Base-by-base conservation (phyloP, 2,888 invertebrate genomes). In the Hetaerina titia region DNA sequence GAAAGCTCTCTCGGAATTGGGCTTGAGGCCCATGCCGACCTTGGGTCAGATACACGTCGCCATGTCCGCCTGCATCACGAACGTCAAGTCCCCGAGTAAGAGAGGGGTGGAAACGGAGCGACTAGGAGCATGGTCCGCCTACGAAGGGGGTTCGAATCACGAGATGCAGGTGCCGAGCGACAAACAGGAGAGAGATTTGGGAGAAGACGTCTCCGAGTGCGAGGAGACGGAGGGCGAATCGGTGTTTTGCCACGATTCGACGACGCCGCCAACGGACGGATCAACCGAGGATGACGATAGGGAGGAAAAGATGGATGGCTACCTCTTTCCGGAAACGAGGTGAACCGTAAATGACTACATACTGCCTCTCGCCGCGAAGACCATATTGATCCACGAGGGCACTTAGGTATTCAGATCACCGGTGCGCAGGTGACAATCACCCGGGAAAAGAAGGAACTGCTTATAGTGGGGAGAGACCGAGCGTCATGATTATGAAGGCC, bases 331-430 rank as follows among this genome's bases (percentile, higher is more conserved):
- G 2, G 81, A 81, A 31, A 81, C 81, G 8, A 81, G 81, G 81
- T 81, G 81, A 81, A 22, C 81, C 15, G 81, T 15, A 81, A 81
- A 81, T 81, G 25, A 81, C 81, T 25, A 81, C 15, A 31, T 81
- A 81, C 81, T 81, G 81, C 81, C 31, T 81, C 81, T 13, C 81
- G 81, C 81, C 81, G 31, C 81, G 81, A 81, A 81, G 81, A 81
- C 81, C 81, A 81, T 81, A 81, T 81, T 81, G 81, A 81, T 81
- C 81, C 81, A 81, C 81, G 81, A 81, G 31, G 31, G 31, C 81
- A 81, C 81, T 81, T 81, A 81, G 81, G 81, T 81, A 81, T 81
- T 81, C 81, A 81, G 31, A 81, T 81, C 81, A 81, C 81, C 81
- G 81, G 69, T 11, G 81, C 25, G 81, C 31, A 81, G 81, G 31